phyloP scores from a whole-genome alignment of 64 coral and sea anemone genomes.

The Pocillopora verrucosa region DNA sequence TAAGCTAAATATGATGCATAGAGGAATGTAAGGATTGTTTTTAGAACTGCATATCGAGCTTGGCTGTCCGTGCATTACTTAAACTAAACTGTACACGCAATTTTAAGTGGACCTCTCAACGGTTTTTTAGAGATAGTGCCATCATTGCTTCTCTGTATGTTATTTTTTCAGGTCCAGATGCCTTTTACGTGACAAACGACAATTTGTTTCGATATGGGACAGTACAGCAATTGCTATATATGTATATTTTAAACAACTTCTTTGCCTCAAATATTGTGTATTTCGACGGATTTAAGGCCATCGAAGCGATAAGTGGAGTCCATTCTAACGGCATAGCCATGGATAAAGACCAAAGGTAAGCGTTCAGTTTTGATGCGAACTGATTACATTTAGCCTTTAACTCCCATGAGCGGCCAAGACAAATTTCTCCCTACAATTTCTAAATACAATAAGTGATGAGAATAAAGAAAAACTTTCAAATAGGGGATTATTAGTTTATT shows the following conservation, averaged over 20 bases:
- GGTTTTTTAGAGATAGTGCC: neutral
- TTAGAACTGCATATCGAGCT: too few species aligned
- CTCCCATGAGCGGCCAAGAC: too few species aligned
- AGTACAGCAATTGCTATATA: constrained; percentile 11
- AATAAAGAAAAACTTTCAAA: too few species aligned
- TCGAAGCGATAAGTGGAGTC: constrained; percentile 26
- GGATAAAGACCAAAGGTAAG: constrained; percentile 56
- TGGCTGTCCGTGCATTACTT: too few species aligned
- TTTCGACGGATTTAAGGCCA: constrained; percentile 57
- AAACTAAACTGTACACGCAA: too few species aligned
- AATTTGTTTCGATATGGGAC: constrained; percentile 56
- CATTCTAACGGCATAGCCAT: constrained; percentile 75
- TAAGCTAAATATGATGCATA: too few species aligned
- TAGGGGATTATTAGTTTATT: too few species aligned
- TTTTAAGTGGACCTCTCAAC: neutral
- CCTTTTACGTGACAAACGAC: constrained; percentile 92
- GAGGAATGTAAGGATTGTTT: too few species aligned
- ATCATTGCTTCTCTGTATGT: neutral
- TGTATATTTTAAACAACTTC: constrained; percentile 31
- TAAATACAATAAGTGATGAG: too few species aligned
- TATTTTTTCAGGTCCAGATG: constrained; percentile 60
- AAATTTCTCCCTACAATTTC: too few species aligned
- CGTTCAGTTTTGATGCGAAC: neutral
- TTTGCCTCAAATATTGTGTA: constrained; percentile 38
- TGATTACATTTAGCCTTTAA: neutral